Conservation (phyloP, 2,113 vertebrate genomes). For the Nibea coibor region DNA sequence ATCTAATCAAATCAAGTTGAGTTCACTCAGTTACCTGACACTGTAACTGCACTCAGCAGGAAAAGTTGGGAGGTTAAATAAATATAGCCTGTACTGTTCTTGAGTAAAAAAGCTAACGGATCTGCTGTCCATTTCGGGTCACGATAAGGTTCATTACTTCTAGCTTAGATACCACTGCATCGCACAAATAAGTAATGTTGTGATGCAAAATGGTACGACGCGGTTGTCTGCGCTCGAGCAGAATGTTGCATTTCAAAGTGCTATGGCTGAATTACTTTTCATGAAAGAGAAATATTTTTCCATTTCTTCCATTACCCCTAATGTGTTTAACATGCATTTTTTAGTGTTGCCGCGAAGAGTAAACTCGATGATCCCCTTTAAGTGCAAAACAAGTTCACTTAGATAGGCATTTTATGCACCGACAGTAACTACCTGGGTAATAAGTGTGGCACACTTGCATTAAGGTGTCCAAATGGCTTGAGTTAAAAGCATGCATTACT, state of each 20-base stretch:
- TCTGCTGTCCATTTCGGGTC: not conserved
- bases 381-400: conserved; percentile 67
- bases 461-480: conserved; percentile 40
- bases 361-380: conserved; percentile 67
- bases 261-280: conserved; percentile 1
- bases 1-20: not conserved
- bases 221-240: not conserved
- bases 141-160: not conserved
- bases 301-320: conserved; percentile 57
- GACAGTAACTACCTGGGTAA: conserved; percentile 55
- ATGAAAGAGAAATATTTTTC: conserved; percentile 27
- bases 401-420: conserved; percentile 55
- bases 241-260: conserved; percentile 23
- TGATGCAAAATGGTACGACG: conserved; percentile 2
- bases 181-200: not conserved
- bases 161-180: not conserved
- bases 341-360: conserved; percentile 42
- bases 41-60: not conserved
- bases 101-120: not conserved
- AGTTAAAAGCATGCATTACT: conserved; percentile 55
- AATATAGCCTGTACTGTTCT: not conserved
- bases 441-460: conserved; percentile 48
- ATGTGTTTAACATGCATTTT: conserved; percentile 64
- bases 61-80: not conserved
- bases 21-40: not conserved